Evolutionary conservation across 92 coral and sea anemone genomes (phyloP).

Genomic region (Blastomussa wellsi): DNA sequence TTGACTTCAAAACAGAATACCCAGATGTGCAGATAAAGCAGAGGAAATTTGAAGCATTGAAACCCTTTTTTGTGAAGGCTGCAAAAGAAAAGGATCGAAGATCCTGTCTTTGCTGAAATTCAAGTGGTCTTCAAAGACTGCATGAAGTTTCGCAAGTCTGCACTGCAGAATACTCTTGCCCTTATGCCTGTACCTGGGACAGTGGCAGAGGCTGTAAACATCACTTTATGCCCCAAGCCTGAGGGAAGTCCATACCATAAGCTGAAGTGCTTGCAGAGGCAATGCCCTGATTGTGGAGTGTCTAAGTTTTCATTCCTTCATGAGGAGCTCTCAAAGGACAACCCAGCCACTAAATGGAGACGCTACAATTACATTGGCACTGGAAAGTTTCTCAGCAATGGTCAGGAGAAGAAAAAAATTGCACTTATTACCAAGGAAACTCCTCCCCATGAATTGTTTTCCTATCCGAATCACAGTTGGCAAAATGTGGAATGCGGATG

Average conservation of each 20-base stretch:
- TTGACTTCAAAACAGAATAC: slow-evolving; percentile 37
- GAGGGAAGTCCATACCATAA: slow-evolving; percentile 29
- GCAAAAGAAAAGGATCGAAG: too few species aligned
- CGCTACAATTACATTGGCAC: slow-evolving; percentile 35
- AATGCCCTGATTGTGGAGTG: slow-evolving; percentile 32
- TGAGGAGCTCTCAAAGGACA: slow-evolving; percentile 4
- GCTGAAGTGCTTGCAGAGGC: too few species aligned
- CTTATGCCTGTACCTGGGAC: neutral
- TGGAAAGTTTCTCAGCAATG: slow-evolving; percentile 34
- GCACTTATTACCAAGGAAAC: slow-evolving; percentile 25
- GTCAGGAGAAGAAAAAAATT: slow-evolving; percentile 43
- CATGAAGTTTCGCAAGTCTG: slow-evolving; percentile 50
- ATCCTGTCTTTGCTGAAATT: too few species aligned
- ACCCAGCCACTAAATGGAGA: slow-evolving; percentile 7
- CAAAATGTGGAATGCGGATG: too few species aligned
- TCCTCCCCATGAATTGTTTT: slow-evolving; percentile 18
- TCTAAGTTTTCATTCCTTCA: neutral
- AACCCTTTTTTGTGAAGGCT: too few species aligned
- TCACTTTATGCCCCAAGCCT: slow-evolving; percentile 24
- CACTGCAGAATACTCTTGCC: neutral
- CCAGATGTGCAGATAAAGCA: slow-evolving; percentile 49
- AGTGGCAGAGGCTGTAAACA: slow-evolving; percentile 15
- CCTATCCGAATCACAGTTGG: slow-evolving; percentile 13
- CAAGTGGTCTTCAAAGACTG: slow-evolving; percentile 55
- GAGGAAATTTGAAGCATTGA: too few species aligned